Conservation (phyloP, 2,888 invertebrate species). For the Cynaeus angustus region DNA sequence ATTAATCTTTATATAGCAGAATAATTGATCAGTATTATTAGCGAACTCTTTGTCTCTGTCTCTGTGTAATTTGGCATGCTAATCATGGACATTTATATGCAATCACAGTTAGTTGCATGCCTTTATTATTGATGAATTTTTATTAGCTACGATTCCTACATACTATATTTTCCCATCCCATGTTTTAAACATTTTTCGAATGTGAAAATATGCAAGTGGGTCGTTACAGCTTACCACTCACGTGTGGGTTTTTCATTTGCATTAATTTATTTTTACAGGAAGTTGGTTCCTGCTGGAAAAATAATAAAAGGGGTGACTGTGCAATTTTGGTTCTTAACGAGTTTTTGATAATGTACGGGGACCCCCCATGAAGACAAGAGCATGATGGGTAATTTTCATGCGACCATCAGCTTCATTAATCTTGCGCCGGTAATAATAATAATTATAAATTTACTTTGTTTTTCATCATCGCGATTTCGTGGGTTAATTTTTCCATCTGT, state of each 20-base stretch:
- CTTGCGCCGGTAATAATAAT: constrained; percentile 25
- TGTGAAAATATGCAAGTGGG: constrained; percentile 41
- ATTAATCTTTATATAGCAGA: too few relatives aligned
- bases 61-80: constrained; percentile 1
- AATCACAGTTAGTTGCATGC: constrained; percentile 19
- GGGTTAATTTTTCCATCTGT: background rate
- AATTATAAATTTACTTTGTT: constrained; percentile 27
- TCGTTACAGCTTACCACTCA: constrained; percentile 3
- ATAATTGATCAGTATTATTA: too few relatives aligned
- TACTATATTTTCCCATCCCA: constrained; percentile 12
- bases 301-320: constrained; percentile 16
- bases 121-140: constrained; percentile 39
- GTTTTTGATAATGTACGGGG: constrained; percentile 24
- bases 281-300: background rate
- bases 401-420: constrained; percentile 17
- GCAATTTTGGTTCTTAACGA: constrained; percentile 30
- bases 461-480: background rate
- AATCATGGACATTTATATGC: constrained; percentile 28
- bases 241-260: constrained; percentile 14
- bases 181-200: constrained; percentile 39
- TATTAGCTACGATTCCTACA: constrained; percentile 25
- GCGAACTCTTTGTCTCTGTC: background rate
- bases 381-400: constrained; percentile 30
- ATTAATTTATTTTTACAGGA: background rate
- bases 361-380: constrained; percentile 20